Percentiles rank a stretch among this genome's conserved stretches.
Evolutionary conservation across 1,140 invertebrate species (phyloP).

Genomic region (Sitodiplosis mosellana): DNA sequence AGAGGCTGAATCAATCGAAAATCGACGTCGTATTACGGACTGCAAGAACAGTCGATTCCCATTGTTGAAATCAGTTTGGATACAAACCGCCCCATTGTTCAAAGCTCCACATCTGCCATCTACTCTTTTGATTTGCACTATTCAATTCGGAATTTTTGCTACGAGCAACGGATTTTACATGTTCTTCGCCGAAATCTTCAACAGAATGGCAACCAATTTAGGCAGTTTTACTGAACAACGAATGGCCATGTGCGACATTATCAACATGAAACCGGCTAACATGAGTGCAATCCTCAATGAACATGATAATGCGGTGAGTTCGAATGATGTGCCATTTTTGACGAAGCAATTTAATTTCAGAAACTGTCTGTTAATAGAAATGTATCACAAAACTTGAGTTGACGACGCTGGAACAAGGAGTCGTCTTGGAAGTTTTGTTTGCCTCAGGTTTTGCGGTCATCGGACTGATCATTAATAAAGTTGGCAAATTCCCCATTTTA

Average conservation of each 20-base stretch:
- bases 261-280: slow-evolving; percentile 1
- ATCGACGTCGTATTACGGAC: neutral
- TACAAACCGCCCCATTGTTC: neutral
- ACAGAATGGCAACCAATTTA: slow-evolving; percentile 8
- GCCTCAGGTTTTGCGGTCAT: slow-evolving; percentile 7
- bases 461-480: slow-evolving; percentile 6
- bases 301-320: neutral
- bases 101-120: neutral
- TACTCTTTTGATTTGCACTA: slow-evolving; percentile 4
- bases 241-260: slow-evolving; percentile 7
- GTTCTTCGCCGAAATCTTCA: slow-evolving; percentile 10
- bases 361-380: too few species aligned
- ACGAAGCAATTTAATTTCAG: neutral
- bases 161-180: slow-evolving; percentile 10
- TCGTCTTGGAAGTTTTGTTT: slow-evolving; percentile 9
- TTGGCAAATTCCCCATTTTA: slow-evolving; percentile 7
- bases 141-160: slow-evolving; percentile 7
- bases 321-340: neutral
- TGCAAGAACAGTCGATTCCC: neutral
- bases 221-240: slow-evolving; percentile 4
- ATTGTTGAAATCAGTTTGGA: neutral
- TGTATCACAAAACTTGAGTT: slow-evolving; percentile 7
- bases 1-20: neutral
- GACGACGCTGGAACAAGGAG: slow-evolving; percentile 7
- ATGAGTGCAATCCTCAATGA: neutral